Evolutionary conservation across 2,888 invertebrate species (phyloP).

Genomic region (Ichneumoninae sp.): DNA sequence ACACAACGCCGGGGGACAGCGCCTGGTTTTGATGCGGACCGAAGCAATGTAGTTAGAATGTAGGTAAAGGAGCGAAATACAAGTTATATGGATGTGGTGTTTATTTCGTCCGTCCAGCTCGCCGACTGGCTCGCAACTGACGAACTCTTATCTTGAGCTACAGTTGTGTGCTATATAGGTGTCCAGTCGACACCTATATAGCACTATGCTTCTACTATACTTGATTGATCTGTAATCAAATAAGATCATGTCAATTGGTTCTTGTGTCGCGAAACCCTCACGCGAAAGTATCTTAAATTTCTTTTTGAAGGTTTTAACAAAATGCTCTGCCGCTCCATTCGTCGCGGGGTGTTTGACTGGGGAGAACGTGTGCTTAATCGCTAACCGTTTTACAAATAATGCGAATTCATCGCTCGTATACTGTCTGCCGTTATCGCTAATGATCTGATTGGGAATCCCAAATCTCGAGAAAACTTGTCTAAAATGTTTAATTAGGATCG

Average conservation of each 20-base stretch:
- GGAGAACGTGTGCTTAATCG: constrained; percentile 3
- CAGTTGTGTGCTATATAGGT: constrained; percentile 2
- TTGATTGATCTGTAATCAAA: constrained; percentile 33
- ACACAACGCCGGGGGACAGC: constrained; percentile 18
- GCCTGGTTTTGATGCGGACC: constrained; percentile 4
- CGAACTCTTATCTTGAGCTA: background rate
- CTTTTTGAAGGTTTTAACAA: constrained; percentile 32
- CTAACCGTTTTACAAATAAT: background rate
- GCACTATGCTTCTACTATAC: no score
- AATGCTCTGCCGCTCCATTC: constrained; percentile 12
- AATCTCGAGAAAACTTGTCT: constrained; percentile 43
- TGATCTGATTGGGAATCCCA: background rate
- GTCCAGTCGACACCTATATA: constrained; percentile 2
- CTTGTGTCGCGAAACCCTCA: constrained; percentile 4
- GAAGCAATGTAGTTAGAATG: constrained; percentile 13
- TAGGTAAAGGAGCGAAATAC: background rate
- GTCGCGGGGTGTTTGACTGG: background rate
- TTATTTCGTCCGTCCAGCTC: no score
- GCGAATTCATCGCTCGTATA: constrained; percentile 4
- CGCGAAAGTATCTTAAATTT: constrained; percentile 33
- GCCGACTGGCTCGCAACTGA: constrained; percentile 5
- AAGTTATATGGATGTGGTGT: no score
- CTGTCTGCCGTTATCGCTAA: constrained; percentile 16
- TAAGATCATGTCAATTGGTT: constrained; percentile 37
- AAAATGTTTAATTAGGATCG: constrained; percentile 21